phyloP scores from a whole-genome alignment of 2,797 vertebrate species.

The Spatula clypeata region DNA sequence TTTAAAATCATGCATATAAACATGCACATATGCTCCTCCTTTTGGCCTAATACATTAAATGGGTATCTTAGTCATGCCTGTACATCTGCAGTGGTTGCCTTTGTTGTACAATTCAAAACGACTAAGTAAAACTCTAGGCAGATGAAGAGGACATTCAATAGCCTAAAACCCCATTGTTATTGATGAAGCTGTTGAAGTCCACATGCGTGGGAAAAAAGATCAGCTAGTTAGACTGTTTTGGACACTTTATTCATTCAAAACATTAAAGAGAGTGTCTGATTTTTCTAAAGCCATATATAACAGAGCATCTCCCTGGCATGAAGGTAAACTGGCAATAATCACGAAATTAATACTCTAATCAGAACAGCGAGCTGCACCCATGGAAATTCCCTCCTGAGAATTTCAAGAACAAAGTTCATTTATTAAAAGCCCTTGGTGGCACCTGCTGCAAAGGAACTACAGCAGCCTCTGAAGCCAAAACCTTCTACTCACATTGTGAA shows the following conservation, averaged over 20 bases:
- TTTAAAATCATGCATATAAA: too few relatives aligned
- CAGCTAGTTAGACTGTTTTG: background rate
- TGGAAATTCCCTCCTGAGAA: background rate
- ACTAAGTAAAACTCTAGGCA: background rate
- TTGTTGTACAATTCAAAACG: background rate
- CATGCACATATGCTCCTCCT: background rate
- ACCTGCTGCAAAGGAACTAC: background rate
- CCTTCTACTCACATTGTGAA: background rate
- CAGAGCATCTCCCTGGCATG: background rate
- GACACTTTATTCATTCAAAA: background rate
- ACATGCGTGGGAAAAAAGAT: background rate
- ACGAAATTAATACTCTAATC: background rate
- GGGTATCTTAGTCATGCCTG: background rate
- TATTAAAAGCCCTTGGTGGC: background rate
- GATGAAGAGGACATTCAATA: background rate
- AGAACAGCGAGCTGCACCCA: background rate
- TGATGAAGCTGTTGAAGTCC: background rate
- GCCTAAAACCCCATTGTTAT: background rate
- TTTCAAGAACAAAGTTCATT: background rate
- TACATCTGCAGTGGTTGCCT: background rate
- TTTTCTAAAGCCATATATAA: background rate
- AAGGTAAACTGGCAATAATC: background rate
- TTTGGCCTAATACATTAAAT: background rate
- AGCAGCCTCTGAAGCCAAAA: background rate
- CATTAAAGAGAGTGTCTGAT: background rate